Evolutionary conservation across 1,140 invertebrate species (phyloP), one percentile per base, ranked within the genome.

Genomic region (Polypedilum pembai): DNA sequence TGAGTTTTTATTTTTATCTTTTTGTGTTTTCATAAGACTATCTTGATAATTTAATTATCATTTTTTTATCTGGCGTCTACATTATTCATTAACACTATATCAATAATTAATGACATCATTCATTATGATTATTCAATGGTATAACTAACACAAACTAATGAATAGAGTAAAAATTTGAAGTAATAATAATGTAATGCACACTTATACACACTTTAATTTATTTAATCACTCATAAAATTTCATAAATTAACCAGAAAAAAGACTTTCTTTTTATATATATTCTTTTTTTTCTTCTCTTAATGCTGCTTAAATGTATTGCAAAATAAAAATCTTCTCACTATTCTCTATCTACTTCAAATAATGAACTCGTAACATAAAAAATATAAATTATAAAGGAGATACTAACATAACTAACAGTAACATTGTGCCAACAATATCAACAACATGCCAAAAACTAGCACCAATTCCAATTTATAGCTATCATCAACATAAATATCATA

Each of bases 401-500:
- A 56, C 45, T 56, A 56, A 56, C 45, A 56, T 15, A 56, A 56
- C 12, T 56, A 56, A 56, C 45, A n/a, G 45, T 56, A 56, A 56
- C n/a, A 56, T 56, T 56, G 45, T 56, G 45, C 45, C 45, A 56
- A 56, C 15, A 56, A 56, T n/a, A 56, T n/a, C 45, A 56, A 56
- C 45, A 56, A 56, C 12, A 56, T 56, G 45, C 45, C 45, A 56
- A 56, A 56, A 12, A 15, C 45, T 15, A 56, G 8, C 45, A 56
- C 45, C 45, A 56, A 4, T n/a, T 1, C 45, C 45, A 56, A 4
- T n/a, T 15, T 56, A 56, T n/a, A 56, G n/a, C 18, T 69, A 69
- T 69, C 65, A 69, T 69, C 65, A 69, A 8, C 65, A 69, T n/a
- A n/a, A 69, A n/a, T 21, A 65, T 74, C 21, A 41, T 18, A 73